These are phyloP conservation scores for Sinocyclocheilus anshuiensis DNA, from an alignment of 2,113 vertebrate genomes.

Conservation along the genomic window DNA sequence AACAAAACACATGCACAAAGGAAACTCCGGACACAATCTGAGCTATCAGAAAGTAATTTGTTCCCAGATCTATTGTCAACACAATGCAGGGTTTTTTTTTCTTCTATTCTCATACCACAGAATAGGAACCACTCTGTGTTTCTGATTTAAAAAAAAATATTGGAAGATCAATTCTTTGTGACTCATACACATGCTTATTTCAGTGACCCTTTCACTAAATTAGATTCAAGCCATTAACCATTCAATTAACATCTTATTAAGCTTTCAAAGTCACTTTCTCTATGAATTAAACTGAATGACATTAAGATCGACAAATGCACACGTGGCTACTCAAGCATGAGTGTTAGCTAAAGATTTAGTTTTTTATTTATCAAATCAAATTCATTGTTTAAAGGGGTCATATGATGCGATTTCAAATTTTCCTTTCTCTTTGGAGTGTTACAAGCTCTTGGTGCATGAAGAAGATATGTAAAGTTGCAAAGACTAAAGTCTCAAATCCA, in stretches of 20 bases:
- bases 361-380: neutral
- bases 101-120: neutral
- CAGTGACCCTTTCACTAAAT: slow-evolving; percentile 18
- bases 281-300: neutral
- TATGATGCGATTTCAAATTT: no score
- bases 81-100: neutral
- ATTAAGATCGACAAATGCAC: neutral
- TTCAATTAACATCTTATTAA: slow-evolving; percentile 30
- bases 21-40: slow-evolving; percentile 39
- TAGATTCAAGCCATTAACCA: slow-evolving; percentile 39
- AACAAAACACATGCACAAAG: slow-evolving; percentile 44
- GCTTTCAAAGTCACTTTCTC: slow-evolving; percentile 27
- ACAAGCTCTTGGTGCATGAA: no score
- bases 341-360: neutral
- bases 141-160: neutral
- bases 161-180: neutral
- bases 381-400: neutral
- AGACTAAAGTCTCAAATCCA: no score
- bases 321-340: neutral
- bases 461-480: no score
- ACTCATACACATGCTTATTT: neutral
- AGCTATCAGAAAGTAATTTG: slow-evolving; percentile 51
- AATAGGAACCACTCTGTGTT: neutral
- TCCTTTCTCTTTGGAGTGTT: no score
- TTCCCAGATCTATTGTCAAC: slow-evolving; percentile 33